Percentiles rank a stretch among this genome's conserved stretches.
These are phyloP conservation scores for Eustalomyia histrio DNA, from an alignment of 2,888 invertebrate species.

Conservation along the genomic window DNA sequence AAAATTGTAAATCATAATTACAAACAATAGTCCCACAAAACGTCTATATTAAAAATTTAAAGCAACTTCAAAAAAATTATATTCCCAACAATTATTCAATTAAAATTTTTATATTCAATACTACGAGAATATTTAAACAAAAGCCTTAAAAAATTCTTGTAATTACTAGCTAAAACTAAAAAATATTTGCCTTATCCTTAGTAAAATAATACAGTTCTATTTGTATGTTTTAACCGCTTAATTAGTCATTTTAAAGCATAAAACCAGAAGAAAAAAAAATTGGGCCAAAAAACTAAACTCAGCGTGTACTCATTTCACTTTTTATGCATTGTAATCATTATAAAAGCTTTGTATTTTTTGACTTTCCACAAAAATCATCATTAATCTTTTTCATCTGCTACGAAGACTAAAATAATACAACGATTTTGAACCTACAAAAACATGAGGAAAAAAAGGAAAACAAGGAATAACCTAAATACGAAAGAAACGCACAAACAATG, in stretches of 20 bases:
- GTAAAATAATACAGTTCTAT: conserved; percentile 28
- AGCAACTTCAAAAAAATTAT: too few species aligned
- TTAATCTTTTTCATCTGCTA: conserved; percentile 58
- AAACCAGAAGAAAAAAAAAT: conserved; percentile 24
- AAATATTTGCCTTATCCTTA: not conserved
- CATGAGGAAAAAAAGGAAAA: conserved; percentile 7
- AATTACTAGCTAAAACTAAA: not conserved
- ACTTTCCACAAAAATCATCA: conserved; percentile 52
- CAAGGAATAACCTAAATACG: not conserved
- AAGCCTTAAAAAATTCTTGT: too few species aligned
- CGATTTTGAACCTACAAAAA: conserved; percentile 34
- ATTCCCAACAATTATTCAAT: too few species aligned
- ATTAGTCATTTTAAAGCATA: conserved; percentile 46
- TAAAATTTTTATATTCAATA: too few species aligned
- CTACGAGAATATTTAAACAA: too few species aligned
- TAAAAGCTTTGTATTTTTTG: conserved; percentile 39
- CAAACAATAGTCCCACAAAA: too few species aligned
- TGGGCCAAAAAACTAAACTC: conserved; percentile 44
- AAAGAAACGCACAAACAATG: conserved; percentile 48
- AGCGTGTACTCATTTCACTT: conserved; percentile 43
- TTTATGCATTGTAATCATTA: conserved; percentile 37
- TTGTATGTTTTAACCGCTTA: conserved; percentile 44
- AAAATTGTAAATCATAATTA: too few species aligned
- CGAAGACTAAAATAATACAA: conserved; percentile 36
- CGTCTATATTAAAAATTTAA: too few species aligned